A percentile compares a stretch with the other conserved stretches of the same genome.
These are phyloP conservation scores for Neodiprion fabricii DNA, from an alignment of 1,140 invertebrate genomes.

Conservation along the genomic window DNA sequence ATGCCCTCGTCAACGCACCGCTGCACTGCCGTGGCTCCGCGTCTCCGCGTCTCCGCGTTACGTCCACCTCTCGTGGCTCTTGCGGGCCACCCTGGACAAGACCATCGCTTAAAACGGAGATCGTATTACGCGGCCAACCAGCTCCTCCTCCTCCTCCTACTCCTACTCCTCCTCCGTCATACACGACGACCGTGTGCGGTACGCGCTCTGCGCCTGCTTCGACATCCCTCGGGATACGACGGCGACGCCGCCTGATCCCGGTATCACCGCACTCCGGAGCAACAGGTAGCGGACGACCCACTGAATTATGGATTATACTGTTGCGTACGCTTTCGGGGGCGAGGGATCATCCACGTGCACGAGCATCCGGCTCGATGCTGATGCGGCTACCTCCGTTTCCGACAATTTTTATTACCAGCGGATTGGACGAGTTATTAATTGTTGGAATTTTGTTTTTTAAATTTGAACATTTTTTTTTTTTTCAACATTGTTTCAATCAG, in stretches of 20 bases:
- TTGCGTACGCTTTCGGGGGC: neutral
- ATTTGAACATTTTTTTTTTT: no score
- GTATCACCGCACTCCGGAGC: neutral
- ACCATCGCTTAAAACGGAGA: neutral
- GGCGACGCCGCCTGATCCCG: no score
- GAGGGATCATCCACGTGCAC: no score
- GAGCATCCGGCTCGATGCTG: no score
- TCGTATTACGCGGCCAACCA: neutral
- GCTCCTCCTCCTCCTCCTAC: neutral
- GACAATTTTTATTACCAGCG: no score
- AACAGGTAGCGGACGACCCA: neutral
- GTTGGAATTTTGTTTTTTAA: no score
- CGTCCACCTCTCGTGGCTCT: constrained; percentile 32
- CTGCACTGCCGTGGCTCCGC: constrained; percentile 42
- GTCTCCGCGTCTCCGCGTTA: constrained; percentile 21
- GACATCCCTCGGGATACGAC: neutral
- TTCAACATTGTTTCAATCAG: no score
- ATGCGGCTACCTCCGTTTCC: no score
- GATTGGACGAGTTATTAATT: no score
- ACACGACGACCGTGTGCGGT: neutral
- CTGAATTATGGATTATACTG: neutral
- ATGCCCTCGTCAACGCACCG: constrained; percentile 43
- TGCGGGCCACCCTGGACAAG: constrained; percentile 31
- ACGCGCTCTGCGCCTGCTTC: neutral
- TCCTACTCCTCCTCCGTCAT: neutral